Conservation (phyloP, 1,140 invertebrate species). For the Rhyzopertha dominica region DNA sequence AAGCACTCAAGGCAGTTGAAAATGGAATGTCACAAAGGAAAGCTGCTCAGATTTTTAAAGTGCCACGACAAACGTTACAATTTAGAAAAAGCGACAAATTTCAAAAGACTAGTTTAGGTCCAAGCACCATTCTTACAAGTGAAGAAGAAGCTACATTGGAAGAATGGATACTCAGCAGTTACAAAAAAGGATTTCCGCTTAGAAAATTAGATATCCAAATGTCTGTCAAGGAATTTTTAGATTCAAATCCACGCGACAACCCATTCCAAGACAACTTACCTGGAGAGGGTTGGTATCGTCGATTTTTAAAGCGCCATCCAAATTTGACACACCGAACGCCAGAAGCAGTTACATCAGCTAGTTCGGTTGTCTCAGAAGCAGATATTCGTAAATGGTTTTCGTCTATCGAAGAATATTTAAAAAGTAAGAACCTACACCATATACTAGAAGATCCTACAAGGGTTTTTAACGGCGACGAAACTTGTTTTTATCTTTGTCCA, state of each 20-base stretch:
- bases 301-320: slow-evolving; percentile 37
- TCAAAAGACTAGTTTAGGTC: slow-evolving; percentile 14
- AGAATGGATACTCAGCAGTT: slow-evolving; percentile 18
- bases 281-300: slow-evolving; percentile 34
- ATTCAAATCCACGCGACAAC: slow-evolving; percentile 22
- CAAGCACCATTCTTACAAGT: slow-evolving; percentile 16
- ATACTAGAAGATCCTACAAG: slow-evolving; percentile 30
- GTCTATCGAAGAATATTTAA: slow-evolving; percentile 34
- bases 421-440: slow-evolving; percentile 24
- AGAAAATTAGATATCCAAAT: slow-evolving; percentile 21
- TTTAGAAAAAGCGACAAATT: slow-evolving; percentile 14
- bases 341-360: slow-evolving; percentile 24
- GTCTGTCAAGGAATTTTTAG: slow-evolving; percentile 23
- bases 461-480: slow-evolving; percentile 41
- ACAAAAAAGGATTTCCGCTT: slow-evolving; percentile 22
- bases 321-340: slow-evolving; percentile 19
- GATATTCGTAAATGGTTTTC: slow-evolving; percentile 41
- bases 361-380: slow-evolving; percentile 35
- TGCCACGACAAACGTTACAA: slow-evolving; percentile 16
- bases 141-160: slow-evolving; percentile 22
- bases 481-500: slow-evolving; percentile 31
- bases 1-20: no score
- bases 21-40: not conserved
- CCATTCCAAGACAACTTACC: slow-evolving; percentile 37
- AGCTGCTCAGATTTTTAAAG: not conserved